Conservation (phyloP, 2,113 vertebrate genomes). For the cattle (Bos taurus) region ARS-UCD2.0 NC_037335.1:38894501-38895000, state of each 20-base stretch:
- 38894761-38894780: background rate
- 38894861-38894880: background rate
- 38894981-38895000: background rate
- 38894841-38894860: background rate
- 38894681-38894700: background rate
- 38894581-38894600: background rate
- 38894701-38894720: background rate
- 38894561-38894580: fast-evolving
- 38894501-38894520: background rate
- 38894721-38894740: background rate
- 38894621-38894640: background rate
- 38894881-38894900: background rate
- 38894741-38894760: background rate
- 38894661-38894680: background rate
- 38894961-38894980: background rate
- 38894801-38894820: background rate
- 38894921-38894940: background rate
- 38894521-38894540: background rate
- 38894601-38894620: background rate
- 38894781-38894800: background rate
- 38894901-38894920: background rate
- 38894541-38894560: background rate
- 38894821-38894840: background rate
- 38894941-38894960: background rate
- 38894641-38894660: background rate